Percentiles rank a stretch among this genome's conserved stretches.
phyloP scores from a whole-genome alignment of 2,888 invertebrate genomes.

The Protophormia terraenovae region DNA sequence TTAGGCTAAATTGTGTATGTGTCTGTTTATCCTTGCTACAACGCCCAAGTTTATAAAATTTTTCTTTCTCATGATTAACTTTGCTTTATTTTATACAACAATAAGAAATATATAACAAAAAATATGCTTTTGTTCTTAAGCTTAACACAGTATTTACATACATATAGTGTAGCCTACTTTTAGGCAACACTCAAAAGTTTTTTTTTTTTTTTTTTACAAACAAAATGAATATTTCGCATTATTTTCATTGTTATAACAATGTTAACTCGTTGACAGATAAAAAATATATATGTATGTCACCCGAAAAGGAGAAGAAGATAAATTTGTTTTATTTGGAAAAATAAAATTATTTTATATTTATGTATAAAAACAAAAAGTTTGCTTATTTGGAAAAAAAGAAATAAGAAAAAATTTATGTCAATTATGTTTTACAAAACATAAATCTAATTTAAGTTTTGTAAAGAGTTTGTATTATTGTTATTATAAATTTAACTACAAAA shows the following conservation, averaged over 20 bases:
- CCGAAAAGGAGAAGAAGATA: not conserved
- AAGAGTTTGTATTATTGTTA: slow-evolving; percentile 9
- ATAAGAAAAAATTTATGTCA: not conserved
- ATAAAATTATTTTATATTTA: not conserved
- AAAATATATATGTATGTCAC: not conserved
- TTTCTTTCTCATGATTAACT: slow-evolving; percentile 13
- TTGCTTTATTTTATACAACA: not conserved
- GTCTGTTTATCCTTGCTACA: not conserved
- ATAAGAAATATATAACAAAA: not conserved
- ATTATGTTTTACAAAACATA: slow-evolving; percentile 3
- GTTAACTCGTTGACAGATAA: slow-evolving; percentile 9
- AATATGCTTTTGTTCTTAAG: not conserved
- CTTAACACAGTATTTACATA: not conserved
- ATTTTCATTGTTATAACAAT: slow-evolving; percentile 11
- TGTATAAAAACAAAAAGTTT: not conserved
- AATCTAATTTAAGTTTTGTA: slow-evolving; percentile 24
- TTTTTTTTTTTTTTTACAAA: not conserved
- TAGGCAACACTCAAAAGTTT: slow-evolving; percentile 19
- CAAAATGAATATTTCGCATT: slow-evolving; percentile 7
- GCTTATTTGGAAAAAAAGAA: slow-evolving; percentile 7
- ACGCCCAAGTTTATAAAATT: not conserved
- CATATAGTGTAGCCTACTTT: slow-evolving; percentile 31
- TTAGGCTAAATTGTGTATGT: not conserved
- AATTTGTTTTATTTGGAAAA: not conserved
- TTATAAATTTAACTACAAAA: too few relatives aligned